Base-by-base conservation (phyloP, 1,140 invertebrate species). In the Trachymyrmex septentrionalis region DNA sequence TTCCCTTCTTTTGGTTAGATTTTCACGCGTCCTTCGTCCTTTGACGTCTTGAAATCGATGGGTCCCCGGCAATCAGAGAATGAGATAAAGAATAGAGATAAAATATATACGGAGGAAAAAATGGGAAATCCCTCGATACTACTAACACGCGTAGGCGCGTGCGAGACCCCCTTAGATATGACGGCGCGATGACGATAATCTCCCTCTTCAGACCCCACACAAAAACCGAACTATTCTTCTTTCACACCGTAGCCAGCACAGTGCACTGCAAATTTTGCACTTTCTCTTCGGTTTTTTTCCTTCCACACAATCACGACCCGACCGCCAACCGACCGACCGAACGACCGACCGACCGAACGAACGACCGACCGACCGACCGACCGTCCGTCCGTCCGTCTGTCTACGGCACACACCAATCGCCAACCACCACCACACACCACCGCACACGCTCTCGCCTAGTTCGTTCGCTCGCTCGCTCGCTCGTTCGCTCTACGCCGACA, bases 321-420 rank as follows among this genome's bases (percentile, higher is more conserved):
- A 91, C 89, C 89, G 89, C 78, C 85, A 87, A 91, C 73, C 85
- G 84, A 91, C 88, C 86, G 87, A 86, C 19, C 85, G 71, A 75
- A 63, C 86, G 81, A 85, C 12, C 85, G 78, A 57, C 75, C 81
- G 59, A 87, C 53, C 69, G 69, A 86, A 75, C 73, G 67, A 89
- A 34, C 85, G 87, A 91, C 86, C 86, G 88, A 85, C 57, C 89
- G 89, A 90, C 89, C 80, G 64, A 87, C 63, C 67, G 73, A 86
- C 85, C 72, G 73, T 87, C 85, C 92, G 90, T 92, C 90, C 87
- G 90, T 88, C 87, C 90, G 90, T 88, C 89, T 81, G 89, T 91
- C 87, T 90, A 92, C 93, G 91, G 91, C 92, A 93, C 88, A 34
- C 34, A 38, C 34, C 91, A 92, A 91, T 92, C 91, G 90, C 91